Base-by-base conservation (phyloP, 2,888 invertebrate species). In the Temnothorax rugatulus region DNA sequence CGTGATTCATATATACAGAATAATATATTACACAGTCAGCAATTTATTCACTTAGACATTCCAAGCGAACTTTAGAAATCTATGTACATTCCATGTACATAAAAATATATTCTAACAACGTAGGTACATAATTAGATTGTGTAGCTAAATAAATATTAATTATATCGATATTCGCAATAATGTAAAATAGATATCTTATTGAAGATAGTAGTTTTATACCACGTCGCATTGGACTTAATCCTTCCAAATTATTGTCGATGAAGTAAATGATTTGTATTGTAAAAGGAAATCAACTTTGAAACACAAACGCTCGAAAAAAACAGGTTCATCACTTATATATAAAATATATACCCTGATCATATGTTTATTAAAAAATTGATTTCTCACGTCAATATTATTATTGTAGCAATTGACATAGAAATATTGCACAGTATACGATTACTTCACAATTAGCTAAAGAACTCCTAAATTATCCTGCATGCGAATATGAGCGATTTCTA, bases 401-500 rank as follows among this genome's bases (percentile, higher is more conserved):
- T 84, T 59, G 77, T 79, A 84, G 75, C 82, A 83, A 68, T 66
- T 68, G 41, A 15, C 41, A 84, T 84, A 69, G 54, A 81, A 21
- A 66, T 54, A 61, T 63, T 81, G 83, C 79, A 86, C 88, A 82
- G n/a, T 82, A 47, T 85, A 63, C 68, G 59, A 83, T 21, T 66
- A 50, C 41, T 68, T 83, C 57, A 83, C 66, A 44, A 66, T 83
- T 83, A 76, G 77, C 47, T 77, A n/a, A 47, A 66, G 15, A 74
- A 59, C 13, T 66, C 21, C 21, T 47, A 77, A 76, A 77, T 83
- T 71, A 34, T 52, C 63, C 77, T 87, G 89, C 89, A 90, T 91
- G 91, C 21, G 68, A 82, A 84, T 77, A 69, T 89, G 76, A 86
- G 86, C 75, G 75, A 82, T 74, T 68, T 86, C 63, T 86, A 57